Base-by-base conservation (phyloP, 2,888 invertebrate species). In the Hypomecis atomaria region DNA sequence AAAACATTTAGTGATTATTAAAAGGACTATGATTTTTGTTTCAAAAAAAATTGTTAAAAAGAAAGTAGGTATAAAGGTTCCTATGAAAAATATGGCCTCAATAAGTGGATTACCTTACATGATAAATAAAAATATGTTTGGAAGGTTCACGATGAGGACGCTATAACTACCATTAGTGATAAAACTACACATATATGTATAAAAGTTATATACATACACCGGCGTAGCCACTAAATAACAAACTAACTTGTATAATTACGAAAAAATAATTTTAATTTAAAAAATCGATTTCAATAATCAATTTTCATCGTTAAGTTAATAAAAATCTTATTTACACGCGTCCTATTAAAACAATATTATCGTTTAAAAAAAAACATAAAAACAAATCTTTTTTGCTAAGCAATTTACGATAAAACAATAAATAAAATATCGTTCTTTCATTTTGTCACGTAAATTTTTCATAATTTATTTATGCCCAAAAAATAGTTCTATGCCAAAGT, bases 321-420 rank as follows among this genome's bases (percentile, higher is more conserved):
- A 89, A 89, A 90, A 90, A 87, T 91, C 91, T 92, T 92, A 92
- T 92, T 84, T 92, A 92, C 92, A 92, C 79, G 77, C 79, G 74
- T 71, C 67, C 79, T 82, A 79, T 74, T 74, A 83, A 87, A 87
- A 89, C 83, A 87, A 86, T 82, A 82, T 77, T 78, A 78, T 80
- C 74, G 75, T 74, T 75, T 70, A 77, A 83, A 77, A 82, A 82
- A 82, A 82, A 82, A 45, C 23, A 43, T 37, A 48, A 63, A 55
- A 50, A 55, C 43, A 54, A 84, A 84, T 81, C 80, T 69, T 78
- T 82, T 83, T 89, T 86, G 89, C 89, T 88, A 87, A 85, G 90
- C 90, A 90, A 88, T 83, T 78, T 79, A 84, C 76, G 78, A 76
- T 77, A 78, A 82, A 86, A 83, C 80, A 88, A 88, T 86, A 86